Evolutionary conservation across 1,140 invertebrate species (phyloP).

Genomic region (Hydropsyche tenuis): DNA sequence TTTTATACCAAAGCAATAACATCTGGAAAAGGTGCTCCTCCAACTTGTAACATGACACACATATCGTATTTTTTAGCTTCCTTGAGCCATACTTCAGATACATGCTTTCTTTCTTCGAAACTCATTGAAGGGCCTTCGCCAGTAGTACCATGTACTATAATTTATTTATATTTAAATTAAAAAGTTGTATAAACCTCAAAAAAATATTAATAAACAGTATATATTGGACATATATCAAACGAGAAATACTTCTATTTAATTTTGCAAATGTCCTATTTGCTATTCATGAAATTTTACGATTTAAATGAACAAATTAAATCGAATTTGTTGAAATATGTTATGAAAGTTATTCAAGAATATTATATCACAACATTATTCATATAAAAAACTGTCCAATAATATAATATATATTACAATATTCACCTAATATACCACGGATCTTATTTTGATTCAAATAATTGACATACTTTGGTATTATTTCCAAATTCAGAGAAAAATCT

Average conservation of each 20-base stretch:
- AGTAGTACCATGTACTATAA: constrained; percentile 78
- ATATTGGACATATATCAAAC: no score
- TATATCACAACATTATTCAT: neutral
- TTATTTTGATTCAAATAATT: constrained; percentile 65
- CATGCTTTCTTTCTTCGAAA: constrained; percentile 71
- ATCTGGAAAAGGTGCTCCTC: constrained; percentile 74
- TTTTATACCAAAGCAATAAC: constrained; percentile 70
- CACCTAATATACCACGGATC: constrained; percentile 72
- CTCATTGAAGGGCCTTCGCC: constrained; percentile 80
- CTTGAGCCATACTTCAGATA: constrained; percentile 73
- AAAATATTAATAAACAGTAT: no score
- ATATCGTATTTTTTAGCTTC: constrained; percentile 64
- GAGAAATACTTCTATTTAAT: no score
- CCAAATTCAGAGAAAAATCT: constrained; percentile 66
- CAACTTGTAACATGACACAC: constrained; percentile 80
- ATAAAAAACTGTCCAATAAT: neutral
- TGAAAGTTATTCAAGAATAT: no score
- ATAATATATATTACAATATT: constrained; percentile 42
- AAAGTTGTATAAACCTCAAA: no score
- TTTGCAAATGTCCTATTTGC: no score
- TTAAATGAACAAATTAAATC: no score
- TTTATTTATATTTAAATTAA: no score
- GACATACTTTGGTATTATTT: constrained; percentile 68
- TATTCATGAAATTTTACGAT: no score
- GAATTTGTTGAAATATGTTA: no score